Evolutionary conservation across 2,888 invertebrate genomes (phyloP).

Genomic region (Thymelicus sylvestris): DNA sequence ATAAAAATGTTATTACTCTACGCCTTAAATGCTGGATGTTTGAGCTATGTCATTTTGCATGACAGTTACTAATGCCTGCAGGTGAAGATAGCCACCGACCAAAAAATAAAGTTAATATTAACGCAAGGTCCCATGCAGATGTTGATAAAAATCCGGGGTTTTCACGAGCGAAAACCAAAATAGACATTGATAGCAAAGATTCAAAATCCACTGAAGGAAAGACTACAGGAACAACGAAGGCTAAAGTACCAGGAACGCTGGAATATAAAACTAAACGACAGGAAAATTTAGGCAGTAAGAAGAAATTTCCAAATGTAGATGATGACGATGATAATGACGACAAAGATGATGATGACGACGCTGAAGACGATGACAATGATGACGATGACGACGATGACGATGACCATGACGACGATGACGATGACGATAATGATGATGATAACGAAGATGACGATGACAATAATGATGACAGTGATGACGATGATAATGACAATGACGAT

Average conservation of each 20-base stretch:
- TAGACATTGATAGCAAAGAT: slow-evolving; percentile 48
- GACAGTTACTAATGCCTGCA: slow-evolving; percentile 86
- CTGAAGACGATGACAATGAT: slow-evolving; percentile 66
- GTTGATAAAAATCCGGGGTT: slow-evolving; percentile 72
- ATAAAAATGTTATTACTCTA: slow-evolving; percentile 65
- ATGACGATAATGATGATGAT: slow-evolving; percentile 60
- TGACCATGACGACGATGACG: slow-evolving; percentile 68
- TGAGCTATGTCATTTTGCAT: slow-evolving; percentile 85
- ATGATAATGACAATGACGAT: slow-evolving; percentile 79
- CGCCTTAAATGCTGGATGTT: slow-evolving; percentile 81
- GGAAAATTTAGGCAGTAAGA: slow-evolving; percentile 37
- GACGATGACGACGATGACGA: slow-evolving; percentile 75
- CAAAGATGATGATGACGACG: slow-evolving; percentile 68
- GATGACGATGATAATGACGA: slow-evolving; percentile 63
- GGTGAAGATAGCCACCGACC: slow-evolving; percentile 83
- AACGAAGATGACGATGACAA: slow-evolving; percentile 75
- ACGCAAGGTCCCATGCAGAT: slow-evolving; percentile 82
- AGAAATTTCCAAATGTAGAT: slow-evolving; percentile 55
- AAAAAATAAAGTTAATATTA: slow-evolving; percentile 77
- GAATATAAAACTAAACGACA: slow-evolving; percentile 46
- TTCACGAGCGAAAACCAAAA: slow-evolving; percentile 54
- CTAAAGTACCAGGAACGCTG: slow-evolving; percentile 53
- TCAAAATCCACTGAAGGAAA: slow-evolving; percentile 52
- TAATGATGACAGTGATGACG: slow-evolving; percentile 67
- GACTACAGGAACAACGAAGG: slow-evolving; percentile 68